Conservation (phyloP, 2,797 vertebrate genomes). For the Lutra lutra region DNA sequence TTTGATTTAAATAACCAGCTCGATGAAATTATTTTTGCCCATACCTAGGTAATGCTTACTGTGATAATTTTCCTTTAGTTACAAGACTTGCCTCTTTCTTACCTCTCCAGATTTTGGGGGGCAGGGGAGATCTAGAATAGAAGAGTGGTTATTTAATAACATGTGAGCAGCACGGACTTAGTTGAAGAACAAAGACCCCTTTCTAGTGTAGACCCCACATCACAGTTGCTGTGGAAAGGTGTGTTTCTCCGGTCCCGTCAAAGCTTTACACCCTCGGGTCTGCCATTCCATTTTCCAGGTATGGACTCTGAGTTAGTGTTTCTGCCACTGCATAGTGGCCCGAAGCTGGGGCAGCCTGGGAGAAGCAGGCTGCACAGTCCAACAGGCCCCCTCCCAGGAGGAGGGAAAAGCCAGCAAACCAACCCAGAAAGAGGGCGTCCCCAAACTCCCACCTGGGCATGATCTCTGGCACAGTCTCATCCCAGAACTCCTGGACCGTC, state of each 20-base stretch:
- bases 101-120: not conserved
- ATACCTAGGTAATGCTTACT: not conserved
- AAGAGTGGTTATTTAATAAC: not conserved
- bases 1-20: not conserved
- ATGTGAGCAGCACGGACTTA: not conserved
- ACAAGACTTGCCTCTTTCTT: not conserved
- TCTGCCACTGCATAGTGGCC: slow-evolving; percentile 31
- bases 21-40: not conserved
- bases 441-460: slow-evolving; percentile 99
- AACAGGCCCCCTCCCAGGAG: slow-evolving; percentile 93
- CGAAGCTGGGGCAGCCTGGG: not conserved
- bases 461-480: slow-evolving; percentile 93
- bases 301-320: not conserved
- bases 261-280: slow-evolving; percentile 43
- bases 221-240: not conserved
- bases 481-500: slow-evolving; percentile 96
- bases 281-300: slow-evolving; percentile 52
- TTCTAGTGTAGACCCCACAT: not conserved
- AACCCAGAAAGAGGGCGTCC: slow-evolving; percentile 96
- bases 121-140: not conserved
- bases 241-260: not conserved
- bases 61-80: not conserved
- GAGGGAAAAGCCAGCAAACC: slow-evolving; percentile 94
- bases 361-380: slow-evolving; percentile 79
- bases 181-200: not conserved